Evolutionary conservation across 1,140 invertebrate species (phyloP), one percentile per base, ranked within the genome.

Genomic region (Littorina saxatilis): DNA sequence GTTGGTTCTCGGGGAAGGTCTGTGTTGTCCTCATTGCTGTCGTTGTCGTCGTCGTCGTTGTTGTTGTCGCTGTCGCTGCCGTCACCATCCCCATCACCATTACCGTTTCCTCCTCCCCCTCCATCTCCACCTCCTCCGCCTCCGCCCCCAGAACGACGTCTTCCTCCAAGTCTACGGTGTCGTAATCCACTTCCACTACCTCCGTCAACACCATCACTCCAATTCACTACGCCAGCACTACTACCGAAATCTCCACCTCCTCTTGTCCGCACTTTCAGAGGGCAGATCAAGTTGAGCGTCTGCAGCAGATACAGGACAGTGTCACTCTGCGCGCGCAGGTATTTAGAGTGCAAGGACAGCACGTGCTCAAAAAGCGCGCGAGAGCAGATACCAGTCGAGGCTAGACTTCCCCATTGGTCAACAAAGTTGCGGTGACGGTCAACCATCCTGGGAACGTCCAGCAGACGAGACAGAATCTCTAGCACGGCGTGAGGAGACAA

Each of bases 401-500:
- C 78, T 9, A 87, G 55, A 9, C 70, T 72, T 17, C 76, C 78
- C 86, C 86, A 87, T 5, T 74, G 83, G 11, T 52, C 32, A 39
- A 86, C 40, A 47, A 79, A 80, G 17, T 77, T 61, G 5, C 75
- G 39, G 11, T 43, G 15, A 55, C 83, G 61, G 20, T 86, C 75
- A 5, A 80, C 52, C 63, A 79, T 77, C 13, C 47, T 68, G 17
- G 84, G 85, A 9, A 82, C 55, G n/a, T 74, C 73, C 7, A 86
- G 68, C 17, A 87, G 29, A 32, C 63, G 74, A 20, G 75, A 80
- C 68, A 87, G 82, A 23, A 87, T 79, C 20, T 82, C 55, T 1
- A 87, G 77, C n/a, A 87, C 66, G 27, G 72, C 77, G 43, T 84
- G 82, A 3, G 86, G 86, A 47, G 84, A 83, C 23, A 87, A 68